Base-by-base conservation (phyloP, 1,140 invertebrate species). In the Bombus pyrosoma region DNA sequence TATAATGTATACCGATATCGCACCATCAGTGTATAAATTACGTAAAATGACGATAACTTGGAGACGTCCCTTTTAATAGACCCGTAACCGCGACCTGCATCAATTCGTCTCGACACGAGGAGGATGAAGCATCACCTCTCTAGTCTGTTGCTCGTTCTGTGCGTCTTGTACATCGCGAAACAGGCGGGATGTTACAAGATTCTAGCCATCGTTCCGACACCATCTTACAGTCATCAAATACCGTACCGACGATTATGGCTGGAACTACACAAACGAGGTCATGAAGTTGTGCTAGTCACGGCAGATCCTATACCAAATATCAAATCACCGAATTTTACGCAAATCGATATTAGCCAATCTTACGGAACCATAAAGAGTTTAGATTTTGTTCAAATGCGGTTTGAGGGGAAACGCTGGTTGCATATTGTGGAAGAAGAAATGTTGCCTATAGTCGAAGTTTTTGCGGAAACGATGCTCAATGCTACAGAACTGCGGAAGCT, bases 221-320 rank as follows among this genome's bases (percentile, higher is more conserved):
- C 96, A 1, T 95, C 95, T 0, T 94, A 95, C 74, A 97, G 96
- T 86, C 96, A 97, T 90, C 96, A 96, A 92, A 90, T 96, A 5
- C 94, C 96, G 0, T 96, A 95, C 80, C 93, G 86, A 85, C 92
- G 90, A 59, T 84, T 95, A 86, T 94, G 92, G 85, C 91, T 86
- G 3, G 91, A 92, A 43, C 76, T 96, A 34, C 34, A 34, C 34
- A 1, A 34, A 34, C 34, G 34, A 59, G 37, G 39, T 0, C 39
- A 96, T 69, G 82, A 96, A 41, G 73, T 96, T 0, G 94, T 95
- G 0, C 76, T 95, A 1, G 81, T 95, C 15, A 95, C 95, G 0
- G 81, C 90, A n/a, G n/a, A 92, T 77, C 94, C 94, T 1, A 78
- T 93, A 13, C 92, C 91, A 18, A 83, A 92, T 34, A 75, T 84